Evolutionary conservation across 2,888 invertebrate genomes (phyloP).

Genomic region (Caenorhabditis sp.): DNA sequence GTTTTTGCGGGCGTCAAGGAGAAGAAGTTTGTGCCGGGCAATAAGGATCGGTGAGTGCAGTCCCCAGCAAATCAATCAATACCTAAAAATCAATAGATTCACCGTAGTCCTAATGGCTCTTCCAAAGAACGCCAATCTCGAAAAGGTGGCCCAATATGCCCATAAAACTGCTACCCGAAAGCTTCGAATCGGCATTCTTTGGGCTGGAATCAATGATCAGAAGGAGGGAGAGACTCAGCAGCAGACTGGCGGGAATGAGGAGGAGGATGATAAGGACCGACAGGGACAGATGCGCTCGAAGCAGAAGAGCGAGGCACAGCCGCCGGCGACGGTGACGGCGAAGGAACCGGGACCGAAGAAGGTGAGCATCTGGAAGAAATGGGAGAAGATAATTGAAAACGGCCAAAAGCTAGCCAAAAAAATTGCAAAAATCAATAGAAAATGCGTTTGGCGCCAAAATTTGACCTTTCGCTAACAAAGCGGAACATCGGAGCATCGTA

Average conservation of each 20-base stretch:
- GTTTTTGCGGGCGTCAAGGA: slow-evolving; percentile 22
- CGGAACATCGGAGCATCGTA: too few relatives aligned
- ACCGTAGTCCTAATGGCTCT: slow-evolving; percentile 19
- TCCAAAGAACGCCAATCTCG: slow-evolving; percentile 16
- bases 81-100: slow-evolving; percentile 16
- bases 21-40: not conserved
- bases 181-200: slow-evolving; percentile 13
- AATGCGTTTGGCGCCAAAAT: too few relatives aligned
- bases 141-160: not conserved
- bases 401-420: too few relatives aligned
- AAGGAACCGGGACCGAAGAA: too few relatives aligned
- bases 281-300: slow-evolving; percentile 32
- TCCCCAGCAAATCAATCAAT: not conserved
- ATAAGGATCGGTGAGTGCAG: not conserved
- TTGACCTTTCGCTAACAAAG: too few relatives aligned
- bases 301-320: slow-evolving; percentile 1
- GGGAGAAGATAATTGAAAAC: not conserved
- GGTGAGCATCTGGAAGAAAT: not conserved
- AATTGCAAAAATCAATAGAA: too few relatives aligned
- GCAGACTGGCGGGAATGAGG: slow-evolving; percentile 25
- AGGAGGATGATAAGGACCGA: slow-evolving; percentile 45
- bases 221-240: slow-evolving; percentile 34
- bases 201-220: slow-evolving; percentile 30
- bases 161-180: slow-evolving; percentile 16
- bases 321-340: not conserved